Percentiles rank a stretch among this genome's conserved stretches.
Conservation (phyloP, 1,140 invertebrate genomes). For the Musca domestica region DNA sequence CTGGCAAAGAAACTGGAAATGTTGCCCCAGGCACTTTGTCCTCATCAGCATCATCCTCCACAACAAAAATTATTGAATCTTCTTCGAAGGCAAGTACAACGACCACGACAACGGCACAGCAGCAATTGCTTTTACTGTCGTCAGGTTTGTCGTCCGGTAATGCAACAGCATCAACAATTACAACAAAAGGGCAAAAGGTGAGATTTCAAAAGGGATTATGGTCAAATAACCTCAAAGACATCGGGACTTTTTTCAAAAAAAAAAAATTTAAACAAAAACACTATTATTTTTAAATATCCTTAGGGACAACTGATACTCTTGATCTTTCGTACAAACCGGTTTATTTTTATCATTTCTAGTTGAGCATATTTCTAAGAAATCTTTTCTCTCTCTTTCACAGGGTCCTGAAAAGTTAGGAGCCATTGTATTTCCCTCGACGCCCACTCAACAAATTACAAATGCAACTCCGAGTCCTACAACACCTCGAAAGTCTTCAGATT, state of each 20-base stretch:
- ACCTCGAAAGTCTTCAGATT: constrained; percentile 41
- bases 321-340: not conserved
- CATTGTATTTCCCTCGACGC: constrained; percentile 70
- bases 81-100: not conserved
- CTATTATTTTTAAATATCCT: not conserved
- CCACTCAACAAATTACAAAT: constrained; percentile 58
- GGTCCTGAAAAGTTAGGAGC: constrained; percentile 69
- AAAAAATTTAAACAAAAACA: not conserved
- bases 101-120: not conserved
- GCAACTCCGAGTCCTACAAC: constrained; percentile 36
- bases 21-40: not conserved
- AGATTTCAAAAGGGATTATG: not conserved
- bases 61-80: not conserved
- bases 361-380: not conserved
- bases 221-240: not conserved
- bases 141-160: not conserved
- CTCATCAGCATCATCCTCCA: not conserved
- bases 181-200: constrained; percentile 9
- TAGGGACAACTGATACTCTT: not conserved
- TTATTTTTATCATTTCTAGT: not conserved
- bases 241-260: not conserved
- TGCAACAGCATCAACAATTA: not conserved
- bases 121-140: not conserved
- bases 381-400: constrained; percentile 52
- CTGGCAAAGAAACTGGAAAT: not conserved